A percentile compares a stretch with the other conserved stretches of the same genome.
Evolutionary conservation across 2,113 vertebrate species (phyloP).

Genomic region (Nothocercus julius): DNA sequence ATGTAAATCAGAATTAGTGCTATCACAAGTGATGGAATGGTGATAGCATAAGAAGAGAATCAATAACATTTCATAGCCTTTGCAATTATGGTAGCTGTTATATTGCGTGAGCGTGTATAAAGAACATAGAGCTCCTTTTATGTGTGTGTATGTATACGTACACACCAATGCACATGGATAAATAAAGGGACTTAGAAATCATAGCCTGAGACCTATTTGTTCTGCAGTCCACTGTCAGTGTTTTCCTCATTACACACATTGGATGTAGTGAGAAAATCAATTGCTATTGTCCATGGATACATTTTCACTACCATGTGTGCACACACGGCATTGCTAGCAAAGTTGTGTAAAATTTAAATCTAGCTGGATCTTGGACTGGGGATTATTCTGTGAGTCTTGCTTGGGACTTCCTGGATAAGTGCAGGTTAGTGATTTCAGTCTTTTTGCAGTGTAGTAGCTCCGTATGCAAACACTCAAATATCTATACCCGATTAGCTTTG

Average conservation of each 20-base stretch:
- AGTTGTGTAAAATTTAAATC: not conserved
- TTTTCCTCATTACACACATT: not conserved
- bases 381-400: not conserved
- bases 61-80: not conserved
- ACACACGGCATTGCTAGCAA: not conserved
- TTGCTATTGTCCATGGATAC: not conserved
- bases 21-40: not conserved
- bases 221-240: not conserved
- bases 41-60: not conserved
- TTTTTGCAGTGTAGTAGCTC: not conserved
- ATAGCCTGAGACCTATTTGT: accelerated
- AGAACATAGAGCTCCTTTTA: not conserved
- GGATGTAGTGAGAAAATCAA: not conserved
- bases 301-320: not conserved
- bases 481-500: not conserved
- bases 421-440: not conserved
- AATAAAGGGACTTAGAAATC: not conserved
- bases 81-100: not conserved
- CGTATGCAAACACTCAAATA: not conserved
- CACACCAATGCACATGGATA: not conserved
- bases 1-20: not conserved
- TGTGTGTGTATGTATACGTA: not conserved
- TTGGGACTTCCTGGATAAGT: not conserved
- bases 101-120: accelerated
- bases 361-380: not conserved